A percentile compares a stretch with the other conserved stretches of the same genome.
These are phyloP conservation scores for Ctenoplectra terminalis DNA, from an alignment of 1,140 invertebrate species.

Conservation along the genomic window DNA sequence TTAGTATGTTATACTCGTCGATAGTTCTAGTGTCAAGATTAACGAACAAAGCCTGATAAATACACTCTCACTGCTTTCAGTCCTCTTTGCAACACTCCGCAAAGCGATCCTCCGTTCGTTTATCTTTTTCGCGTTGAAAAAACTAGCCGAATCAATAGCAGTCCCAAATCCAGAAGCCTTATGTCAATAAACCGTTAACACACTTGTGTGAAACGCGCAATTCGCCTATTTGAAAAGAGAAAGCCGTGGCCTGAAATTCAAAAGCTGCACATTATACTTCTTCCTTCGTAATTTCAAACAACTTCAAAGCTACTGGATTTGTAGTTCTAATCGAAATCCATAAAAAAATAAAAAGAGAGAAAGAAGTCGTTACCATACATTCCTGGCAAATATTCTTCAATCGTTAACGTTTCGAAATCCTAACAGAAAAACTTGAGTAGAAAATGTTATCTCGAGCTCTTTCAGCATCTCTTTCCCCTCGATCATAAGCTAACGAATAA, in stretches of 20 bases:
- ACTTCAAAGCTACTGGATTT: not conserved
- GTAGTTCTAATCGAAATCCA: too few species aligned
- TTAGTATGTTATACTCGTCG: too few species aligned
- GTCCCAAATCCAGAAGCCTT: conserved; percentile 3
- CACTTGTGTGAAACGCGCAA: conserved; percentile 12
- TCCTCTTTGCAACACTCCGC: not conserved
- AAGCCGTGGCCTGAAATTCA: conserved; percentile 31
- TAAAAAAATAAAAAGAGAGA: too few species aligned
- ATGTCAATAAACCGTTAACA: conserved; percentile 27
- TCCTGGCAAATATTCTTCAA: too few species aligned
- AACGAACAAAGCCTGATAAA: not conserved
- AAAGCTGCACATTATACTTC: not conserved
- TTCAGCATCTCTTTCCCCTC: not conserved
- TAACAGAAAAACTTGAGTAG: too few species aligned
- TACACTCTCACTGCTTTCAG: not conserved
- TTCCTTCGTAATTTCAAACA: not conserved
- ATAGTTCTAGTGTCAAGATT: too few species aligned
- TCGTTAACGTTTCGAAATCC: too few species aligned
- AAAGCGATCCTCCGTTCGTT: too few species aligned
- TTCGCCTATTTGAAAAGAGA: conserved; percentile 29
- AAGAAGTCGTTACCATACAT: too few species aligned
- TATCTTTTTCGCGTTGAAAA: not conserved
- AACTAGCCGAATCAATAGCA: too few species aligned
- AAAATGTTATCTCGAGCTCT: too few species aligned
- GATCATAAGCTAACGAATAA: not conserved